Conservation (phyloP, 2,113 vertebrate species). For the Pycnonotus jocosus region DNA sequence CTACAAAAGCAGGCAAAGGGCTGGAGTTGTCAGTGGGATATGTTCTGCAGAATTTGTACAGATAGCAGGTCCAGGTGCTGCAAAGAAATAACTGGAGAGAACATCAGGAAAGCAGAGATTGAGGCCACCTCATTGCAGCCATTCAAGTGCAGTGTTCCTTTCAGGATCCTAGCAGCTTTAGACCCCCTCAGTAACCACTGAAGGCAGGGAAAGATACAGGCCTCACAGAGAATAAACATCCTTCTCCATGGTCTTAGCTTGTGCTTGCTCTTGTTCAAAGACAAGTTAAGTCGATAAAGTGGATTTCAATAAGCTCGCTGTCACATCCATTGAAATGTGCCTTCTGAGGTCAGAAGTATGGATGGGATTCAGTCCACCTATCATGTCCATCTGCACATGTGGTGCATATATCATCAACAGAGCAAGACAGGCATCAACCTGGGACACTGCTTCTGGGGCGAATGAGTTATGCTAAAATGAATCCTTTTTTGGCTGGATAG, state of each 20-base stretch:
- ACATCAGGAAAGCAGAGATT: not conserved
- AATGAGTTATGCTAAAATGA: not conserved
- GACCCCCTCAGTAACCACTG: not conserved
- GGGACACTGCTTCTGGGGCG: not conserved
- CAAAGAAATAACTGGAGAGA: not conserved
- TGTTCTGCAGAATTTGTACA: not conserved
- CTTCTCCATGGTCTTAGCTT: not conserved
- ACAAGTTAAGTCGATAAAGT: not conserved
- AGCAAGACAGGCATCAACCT: not conserved
- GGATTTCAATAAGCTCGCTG: not conserved
- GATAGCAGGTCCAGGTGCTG: not conserved
- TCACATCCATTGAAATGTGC: not conserved
- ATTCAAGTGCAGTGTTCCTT: not conserved
- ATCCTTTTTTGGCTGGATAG: not conserved
- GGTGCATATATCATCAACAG: not conserved
- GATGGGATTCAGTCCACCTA: not conserved
- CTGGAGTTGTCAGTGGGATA: not conserved
- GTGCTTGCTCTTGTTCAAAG: not conserved
- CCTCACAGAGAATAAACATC: not conserved
- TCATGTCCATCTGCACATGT: not conserved
- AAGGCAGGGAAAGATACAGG: not conserved
- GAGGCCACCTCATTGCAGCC: not conserved
- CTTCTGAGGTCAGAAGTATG: not conserved
- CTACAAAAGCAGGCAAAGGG: not conserved
- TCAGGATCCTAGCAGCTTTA: not conserved